Evolutionary conservation across 1,140 invertebrate species (phyloP), one percentile per base, ranked within the genome.

Genomic region (Adoxophyes honmai): DNA sequence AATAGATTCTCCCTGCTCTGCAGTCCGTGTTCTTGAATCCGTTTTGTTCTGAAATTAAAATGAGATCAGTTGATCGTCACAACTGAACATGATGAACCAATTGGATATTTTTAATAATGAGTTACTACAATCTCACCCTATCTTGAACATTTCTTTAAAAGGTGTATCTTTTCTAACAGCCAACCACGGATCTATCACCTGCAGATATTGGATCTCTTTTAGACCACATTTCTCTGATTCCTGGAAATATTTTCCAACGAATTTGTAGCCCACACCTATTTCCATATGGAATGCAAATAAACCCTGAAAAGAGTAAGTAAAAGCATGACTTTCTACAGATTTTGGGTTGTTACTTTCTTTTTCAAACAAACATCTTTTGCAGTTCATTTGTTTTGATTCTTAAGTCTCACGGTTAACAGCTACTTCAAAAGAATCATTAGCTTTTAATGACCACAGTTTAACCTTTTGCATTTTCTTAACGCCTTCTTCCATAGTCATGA

Each of bases 141-240:
- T 90, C 82, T 91, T 92, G 10, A 93, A 85, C 55, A 92, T 87
- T 71, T 93, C 92, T 57, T 87, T 89, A 57, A 91, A 93, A 0
- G 92, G 91, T 0, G 92, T 91, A 57, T 91, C 88, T 59, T 90
- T 91, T 58, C 89, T 88, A 0, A 93, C 88, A 0, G 90, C 90
- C 11, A 93, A 60, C 79, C 90, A 91, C 0, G 93, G 92, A 69
- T 92, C 87, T 1, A 90, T 81, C 0, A 92, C 86, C 62, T 93
- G 90, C 3, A 93, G 61, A 57, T 90, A 92, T 64, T 91, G 86
- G 62, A 94, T 92, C 74, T 93, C 92, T 38, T 91, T 85, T 0
- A 94, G 73, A 0, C 91, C 92, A 70, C 93, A 94, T 75, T 94
- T 94, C 73, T 94, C 92, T 1, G 91, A 89, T 75, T 94, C 93